Percentiles rank a stretch among this genome's conserved stretches.
Evolutionary conservation across 2,113 vertebrate species (phyloP).

Genomic region (Elgaria multicarinata): DNA sequence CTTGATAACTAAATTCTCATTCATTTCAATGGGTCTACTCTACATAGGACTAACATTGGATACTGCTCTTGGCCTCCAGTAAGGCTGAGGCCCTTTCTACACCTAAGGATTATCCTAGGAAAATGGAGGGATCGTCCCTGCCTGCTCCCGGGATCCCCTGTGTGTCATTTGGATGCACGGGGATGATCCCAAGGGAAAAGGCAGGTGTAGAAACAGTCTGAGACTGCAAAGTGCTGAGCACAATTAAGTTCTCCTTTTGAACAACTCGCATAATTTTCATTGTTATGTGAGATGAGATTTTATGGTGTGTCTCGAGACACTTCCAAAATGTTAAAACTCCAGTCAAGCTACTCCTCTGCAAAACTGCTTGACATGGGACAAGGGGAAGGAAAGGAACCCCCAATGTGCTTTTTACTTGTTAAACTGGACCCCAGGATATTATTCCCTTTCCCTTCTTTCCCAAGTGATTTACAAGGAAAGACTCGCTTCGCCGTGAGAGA

Average conservation of each 20-base stretch:
- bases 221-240: background rate
- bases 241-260: background rate
- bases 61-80: too few relatives aligned
- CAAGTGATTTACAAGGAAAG: background rate
- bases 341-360: background rate
- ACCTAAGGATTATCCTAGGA: too few relatives aligned
- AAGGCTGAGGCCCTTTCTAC: too few relatives aligned
- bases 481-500: background rate
- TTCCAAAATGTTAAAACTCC: background rate
- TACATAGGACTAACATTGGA: too few relatives aligned
- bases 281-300: background rate
- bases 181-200: too few relatives aligned
- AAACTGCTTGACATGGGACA: background rate
- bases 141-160: too few relatives aligned
- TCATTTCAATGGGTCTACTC: too few relatives aligned
- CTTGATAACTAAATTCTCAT: too few relatives aligned
- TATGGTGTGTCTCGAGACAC: background rate
- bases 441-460: background rate
- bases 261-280: background rate
- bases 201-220: too few relatives aligned
- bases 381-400: background rate
- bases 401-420: background rate
- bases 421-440: background rate
- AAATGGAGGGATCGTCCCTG: too few relatives aligned
- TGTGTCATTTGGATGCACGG: too few relatives aligned